Base-by-base conservation (phyloP, 2,797 vertebrate species). In the Microctenopoma lineatum region DNA sequence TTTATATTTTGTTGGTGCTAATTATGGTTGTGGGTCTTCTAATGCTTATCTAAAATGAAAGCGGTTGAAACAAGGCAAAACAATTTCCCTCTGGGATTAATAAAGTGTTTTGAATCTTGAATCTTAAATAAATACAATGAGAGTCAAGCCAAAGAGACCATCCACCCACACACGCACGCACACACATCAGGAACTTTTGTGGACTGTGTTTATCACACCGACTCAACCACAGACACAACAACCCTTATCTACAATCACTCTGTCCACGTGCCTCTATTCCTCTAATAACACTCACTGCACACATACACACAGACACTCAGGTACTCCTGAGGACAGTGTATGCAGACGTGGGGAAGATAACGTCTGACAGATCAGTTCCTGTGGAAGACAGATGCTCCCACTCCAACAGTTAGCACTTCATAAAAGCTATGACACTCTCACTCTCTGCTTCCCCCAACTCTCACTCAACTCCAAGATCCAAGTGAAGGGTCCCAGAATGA, bases 341-440 rank as follows among this genome's bases (percentile, higher is more conserved):
- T 48, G 45, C 68, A 67, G 75, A 60, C 55, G 2, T 25, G 15
- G 72, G 46, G 55, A 66, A 84, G 80, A 92, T 90, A 81, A 89
- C 83, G 73, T 74, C 74, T 84, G 81, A 92, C 89, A 89, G 87
- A 91, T 87, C 51, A 77, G 85, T 91, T 93, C 90, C 90, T 92
- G 88, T 81, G 71, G 68, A 87, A 83, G 80, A 90, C 72, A 72
- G 63, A 81, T 70, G 63, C 65, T 90, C 84, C 79, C 73, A 27
- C 75, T 85, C 54, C 66, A 63, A 89, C 84, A 87, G 69, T 93
- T 89, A 90, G 83, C 89, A 90, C 90, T 80, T 90, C 87, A 89
- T 89, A 89, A 91, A 91, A 85, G 57, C 56, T 21, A 36, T 70
- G 75, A 82, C 70, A 81, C 60, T 77, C 41, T 59, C 48, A 59